These are phyloP conservation scores for Pocillopora meandrina DNA, from an alignment of 92 coral and sea anemone species.

Conservation along the genomic window DNA sequence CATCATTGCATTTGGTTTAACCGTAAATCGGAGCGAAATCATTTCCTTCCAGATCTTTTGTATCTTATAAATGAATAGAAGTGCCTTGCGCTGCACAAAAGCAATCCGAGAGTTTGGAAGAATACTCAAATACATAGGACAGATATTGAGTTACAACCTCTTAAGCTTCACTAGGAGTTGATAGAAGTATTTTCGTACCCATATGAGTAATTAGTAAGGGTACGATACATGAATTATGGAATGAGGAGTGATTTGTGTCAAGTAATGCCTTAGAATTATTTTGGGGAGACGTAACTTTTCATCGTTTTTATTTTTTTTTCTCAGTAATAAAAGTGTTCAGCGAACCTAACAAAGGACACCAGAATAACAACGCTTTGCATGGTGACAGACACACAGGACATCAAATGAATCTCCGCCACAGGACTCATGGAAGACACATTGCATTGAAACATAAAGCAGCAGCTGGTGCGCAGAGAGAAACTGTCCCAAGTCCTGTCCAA, in stretches of 20 bases:
- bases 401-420: not conserved
- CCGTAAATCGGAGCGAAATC: not conserved
- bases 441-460: not conserved
- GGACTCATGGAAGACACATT: not conserved
- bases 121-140: no score
- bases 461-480: slow-evolving; percentile 14
- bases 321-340: slow-evolving; percentile 12
- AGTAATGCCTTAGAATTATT: no score
- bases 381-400: not conserved
- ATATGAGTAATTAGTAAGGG: no score
- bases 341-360: slow-evolving; percentile 13
- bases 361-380: not conserved
- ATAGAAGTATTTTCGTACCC: no score
- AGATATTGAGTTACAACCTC: no score
- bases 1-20: not conserved
- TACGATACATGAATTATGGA: no score
- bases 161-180: no score
- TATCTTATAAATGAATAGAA: no score
- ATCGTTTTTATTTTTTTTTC: not conserved
- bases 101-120: no score
- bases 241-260: no score
- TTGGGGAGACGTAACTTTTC: not conserved
- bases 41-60: no score
- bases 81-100: no score
- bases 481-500: slow-evolving; percentile 41